Base-by-base conservation (phyloP, 2,113 vertebrate species). In the Heterocephalus glaber region DNA sequence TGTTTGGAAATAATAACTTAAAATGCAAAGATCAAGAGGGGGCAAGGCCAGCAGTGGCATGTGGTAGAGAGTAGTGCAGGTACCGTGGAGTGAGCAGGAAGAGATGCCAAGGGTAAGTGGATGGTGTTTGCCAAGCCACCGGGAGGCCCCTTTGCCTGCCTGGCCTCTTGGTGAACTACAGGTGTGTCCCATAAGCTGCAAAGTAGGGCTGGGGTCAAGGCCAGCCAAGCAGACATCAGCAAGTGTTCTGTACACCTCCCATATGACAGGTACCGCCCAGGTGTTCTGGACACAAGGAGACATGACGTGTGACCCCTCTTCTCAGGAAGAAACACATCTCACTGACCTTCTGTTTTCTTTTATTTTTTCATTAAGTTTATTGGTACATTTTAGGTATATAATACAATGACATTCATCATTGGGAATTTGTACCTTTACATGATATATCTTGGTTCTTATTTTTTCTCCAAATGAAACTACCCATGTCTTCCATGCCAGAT, bases 281-380 rank as follows among this genome's bases (percentile, higher is more conserved):
- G 22, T 19, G 13, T 26, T n/a, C 16, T 22, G 28, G 28, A 77
- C 5, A 1, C 20, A 2, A 0, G 8, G 35, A 54, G 11, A 35
- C 22, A 5, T 13, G 49, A 28, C 10, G 10, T 12, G 9, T 35
- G 58, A 2, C 14, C 3, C 24, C 24, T 38, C 14, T 17, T 86
- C 30, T 52, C 11, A 6, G 30, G 44, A 93, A 68, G 54, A 38
- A 38, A 9, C 9, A 8, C 9, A 9, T 86, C 56, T 7, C 7
- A 7, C 7, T 6, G 35, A n/a, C 33, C 9, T 60, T 88, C 5
- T 16, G 0, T 63, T 60, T 77, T 44, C 63, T 49, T 49, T 49
- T 49, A 5, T 49, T 49, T 49, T 49, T 49, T 9, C 47, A 49
- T 49, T 49, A 49, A 49, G 47, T 49, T 49, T 49, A 49, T 49